Percentiles rank a stretch among this genome's conserved stretches.
Conservation (phyloP, 2,888 invertebrate species). For the Drosophila vallismaia region DNA sequence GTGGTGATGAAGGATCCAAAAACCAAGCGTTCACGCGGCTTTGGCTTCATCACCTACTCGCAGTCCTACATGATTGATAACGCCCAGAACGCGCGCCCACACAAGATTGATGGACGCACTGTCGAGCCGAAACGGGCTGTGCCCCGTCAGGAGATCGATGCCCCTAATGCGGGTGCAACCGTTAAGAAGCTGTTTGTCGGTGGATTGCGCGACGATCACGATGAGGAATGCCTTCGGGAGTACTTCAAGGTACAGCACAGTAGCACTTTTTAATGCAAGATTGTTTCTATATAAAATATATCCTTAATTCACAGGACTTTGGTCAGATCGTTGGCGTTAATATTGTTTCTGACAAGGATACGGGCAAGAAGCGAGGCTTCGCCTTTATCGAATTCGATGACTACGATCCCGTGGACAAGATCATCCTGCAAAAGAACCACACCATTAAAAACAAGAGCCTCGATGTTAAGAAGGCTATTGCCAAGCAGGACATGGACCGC, state of each 20-base stretch:
- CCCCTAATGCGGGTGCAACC: slow-evolving; percentile 96
- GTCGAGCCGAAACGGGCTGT: slow-evolving; percentile 99
- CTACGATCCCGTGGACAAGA: slow-evolving; percentile 98
- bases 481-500: slow-evolving; percentile 93
- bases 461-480: slow-evolving; percentile 96
- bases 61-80: slow-evolving; percentile 98
- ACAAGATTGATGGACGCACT: slow-evolving; percentile 95
- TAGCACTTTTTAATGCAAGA: too few relatives aligned
- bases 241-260: slow-evolving; percentile 86
- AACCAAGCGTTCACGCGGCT: slow-evolving; percentile 97
- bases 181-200: slow-evolving; percentile 98
- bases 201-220: slow-evolving; percentile 95
- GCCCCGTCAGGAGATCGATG: slow-evolving; percentile 94
- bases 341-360: slow-evolving; percentile 95
- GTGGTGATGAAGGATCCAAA: slow-evolving; percentile 98
- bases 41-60: slow-evolving; percentile 99
- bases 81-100: slow-evolving; percentile 95
- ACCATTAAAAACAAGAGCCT: slow-evolving; percentile 92
- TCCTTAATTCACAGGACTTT: slow-evolving; percentile 84
- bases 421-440: slow-evolving; percentile 90
- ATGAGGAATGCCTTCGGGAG: slow-evolving; percentile 93
- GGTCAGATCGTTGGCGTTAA: slow-evolving; percentile 94
- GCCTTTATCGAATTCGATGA: slow-evolving; percentile 98
- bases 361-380: slow-evolving; percentile 96
- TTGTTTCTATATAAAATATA: background rate